Base-by-base conservation (phyloP, 1,140 invertebrate species). In the Drosophila bocqueti region DNA sequence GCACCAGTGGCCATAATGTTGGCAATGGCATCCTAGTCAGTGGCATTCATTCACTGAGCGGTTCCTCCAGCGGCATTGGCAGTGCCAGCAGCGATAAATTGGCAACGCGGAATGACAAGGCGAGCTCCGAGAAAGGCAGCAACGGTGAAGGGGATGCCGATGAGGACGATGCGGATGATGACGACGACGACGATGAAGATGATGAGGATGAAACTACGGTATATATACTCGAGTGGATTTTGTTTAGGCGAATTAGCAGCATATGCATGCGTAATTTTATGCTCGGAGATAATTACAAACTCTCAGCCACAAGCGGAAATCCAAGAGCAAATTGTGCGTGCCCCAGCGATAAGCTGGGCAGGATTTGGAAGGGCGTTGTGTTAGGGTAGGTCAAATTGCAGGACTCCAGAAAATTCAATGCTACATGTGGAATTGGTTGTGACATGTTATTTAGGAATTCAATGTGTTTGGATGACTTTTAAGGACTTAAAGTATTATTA, bases 161-260 rank as follows among this genome's bases (percentile, higher is more conserved):
- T 21, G 74, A 59, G 0, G 79, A 77, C 4, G 83, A 60, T 0
- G 67, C 76, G 5, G 75, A 75, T 3, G 68, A 71, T 13, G 81
- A 74, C 3, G 79, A 84, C 1, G 79, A 84, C 1, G 74, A 84
- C 15, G 76, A 84, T 1, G 74, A 83, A 8, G 76, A 86, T 11
- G 84, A 87, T 58, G 79, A 68, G 42, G 81, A 89, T 71, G 81
- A 75, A 65, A 80, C 69, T 60, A 90, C 86, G 86, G 86, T 91
- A 91, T 43, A 82, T 91, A 91, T 63, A 54, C 24, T 66, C 29
- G 29, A 42, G 52, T 72, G 55, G 45, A 38, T 61, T 74, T 38
- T 29, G 55, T 16, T 57, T 15, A 38, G 38, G 31, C 54, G 46
- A 73, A 79, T 47, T 60, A 50, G 61, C 62, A 59, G 60, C 60